These are phyloP conservation scores for Caenorhabditis inopinata DNA, from an alignment of 1,140 invertebrate genomes.

Conservation along the genomic window DNA sequence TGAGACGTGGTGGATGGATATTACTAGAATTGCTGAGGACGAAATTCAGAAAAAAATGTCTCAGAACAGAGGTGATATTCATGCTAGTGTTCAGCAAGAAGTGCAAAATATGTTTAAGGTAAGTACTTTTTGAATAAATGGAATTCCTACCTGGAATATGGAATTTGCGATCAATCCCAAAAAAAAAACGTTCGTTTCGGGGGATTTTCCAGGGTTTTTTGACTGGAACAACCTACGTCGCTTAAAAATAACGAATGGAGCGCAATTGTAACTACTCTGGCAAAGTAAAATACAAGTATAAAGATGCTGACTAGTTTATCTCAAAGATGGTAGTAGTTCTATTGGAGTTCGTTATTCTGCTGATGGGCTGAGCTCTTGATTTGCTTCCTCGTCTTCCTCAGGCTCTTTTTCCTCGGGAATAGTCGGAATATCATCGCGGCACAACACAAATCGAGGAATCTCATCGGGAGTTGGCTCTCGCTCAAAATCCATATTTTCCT, in stretches of 20 bases:
- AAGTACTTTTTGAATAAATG: neutral
- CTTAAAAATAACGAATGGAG: too few relatives aligned
- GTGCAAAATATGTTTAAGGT: constrained; percentile 83
- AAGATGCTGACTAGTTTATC: too few relatives aligned
- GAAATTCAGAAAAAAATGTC: constrained; percentile 80
- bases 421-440: neutral
- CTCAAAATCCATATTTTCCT: constrained; percentile 47
- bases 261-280: too few relatives aligned
- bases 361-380: neutral
- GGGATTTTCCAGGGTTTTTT: too few relatives aligned
- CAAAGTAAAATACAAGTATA: too few relatives aligned
- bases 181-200: too few relatives aligned
- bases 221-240: too few relatives aligned
- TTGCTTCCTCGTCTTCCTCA: neutral
- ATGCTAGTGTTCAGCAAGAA: constrained; percentile 85
- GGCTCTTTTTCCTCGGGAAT: constrained; percentile 28
- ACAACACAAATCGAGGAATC: constrained; percentile 35
- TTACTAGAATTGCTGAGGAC: constrained; percentile 91
- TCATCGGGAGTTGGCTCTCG: constrained; percentile 43
- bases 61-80: constrained; percentile 75
- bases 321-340: too few relatives aligned
- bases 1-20: constrained; percentile 86
- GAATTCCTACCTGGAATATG: too few relatives aligned
- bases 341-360: neutral
- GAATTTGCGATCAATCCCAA: too few relatives aligned